phyloP scores from a whole-genome alignment of 2,888 invertebrate species.

The Caenorhabditis sp. region DNA sequence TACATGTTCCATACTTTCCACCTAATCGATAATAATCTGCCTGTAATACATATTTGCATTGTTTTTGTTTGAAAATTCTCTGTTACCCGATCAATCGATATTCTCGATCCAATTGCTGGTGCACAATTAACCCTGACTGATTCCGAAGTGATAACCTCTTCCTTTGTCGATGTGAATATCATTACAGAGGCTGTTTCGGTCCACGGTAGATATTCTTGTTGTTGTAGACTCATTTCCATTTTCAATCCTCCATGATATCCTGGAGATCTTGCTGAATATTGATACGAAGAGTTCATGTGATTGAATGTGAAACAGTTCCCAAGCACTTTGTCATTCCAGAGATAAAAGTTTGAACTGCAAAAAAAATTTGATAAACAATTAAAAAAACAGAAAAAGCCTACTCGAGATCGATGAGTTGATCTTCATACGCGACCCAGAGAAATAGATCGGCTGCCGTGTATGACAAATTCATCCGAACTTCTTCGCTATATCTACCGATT shows the following conservation, averaged over 20 bases:
- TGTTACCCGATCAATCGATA: slow-evolving; percentile 16
- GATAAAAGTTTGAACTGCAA: slow-evolving; percentile 38
- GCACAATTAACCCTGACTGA: slow-evolving; percentile 43
- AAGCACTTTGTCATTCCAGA: slow-evolving; percentile 50
- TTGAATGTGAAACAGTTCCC: slow-evolving; percentile 63
- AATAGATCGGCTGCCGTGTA: slow-evolving; percentile 55
- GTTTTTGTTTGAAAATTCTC: not conserved
- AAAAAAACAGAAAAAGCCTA: slow-evolving; percentile 2
- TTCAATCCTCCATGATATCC: slow-evolving; percentile 42
- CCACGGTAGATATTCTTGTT: slow-evolving; percentile 52
- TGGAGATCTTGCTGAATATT: slow-evolving; percentile 32
- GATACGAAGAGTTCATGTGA: slow-evolving; percentile 34
- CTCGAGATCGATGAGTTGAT: slow-evolving; percentile 40
- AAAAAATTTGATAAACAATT: not conserved
- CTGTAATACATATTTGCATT: slow-evolving; percentile 15
- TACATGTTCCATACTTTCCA: slow-evolving; percentile 53
- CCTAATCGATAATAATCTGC: slow-evolving; percentile 46
- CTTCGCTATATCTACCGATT: slow-evolving; percentile 33
- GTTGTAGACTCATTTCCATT: slow-evolving; percentile 44
- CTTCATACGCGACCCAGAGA: slow-evolving; percentile 53
- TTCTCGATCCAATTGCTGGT: slow-evolving; percentile 32
- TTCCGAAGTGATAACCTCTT: slow-evolving; percentile 52
- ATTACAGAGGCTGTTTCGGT: slow-evolving; percentile 46
- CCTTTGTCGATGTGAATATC: slow-evolving; percentile 43
- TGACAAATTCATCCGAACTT: slow-evolving; percentile 31